These are phyloP conservation scores for Drosophila recens DNA, from an alignment of 2,888 invertebrate species.

Conservation along the genomic window DNA sequence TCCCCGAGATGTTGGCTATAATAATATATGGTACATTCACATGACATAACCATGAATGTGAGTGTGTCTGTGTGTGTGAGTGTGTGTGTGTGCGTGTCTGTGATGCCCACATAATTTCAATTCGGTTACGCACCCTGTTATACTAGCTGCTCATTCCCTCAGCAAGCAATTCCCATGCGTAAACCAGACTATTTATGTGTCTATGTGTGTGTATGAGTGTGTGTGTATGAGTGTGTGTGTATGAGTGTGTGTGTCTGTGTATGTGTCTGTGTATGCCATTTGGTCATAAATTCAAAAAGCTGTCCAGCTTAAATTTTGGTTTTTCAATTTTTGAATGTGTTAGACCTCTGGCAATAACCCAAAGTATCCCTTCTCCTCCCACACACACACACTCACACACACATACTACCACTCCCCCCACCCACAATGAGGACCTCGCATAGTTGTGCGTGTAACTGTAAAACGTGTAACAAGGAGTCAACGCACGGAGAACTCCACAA, in stretches of 20 bases:
- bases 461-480: slow-evolving; percentile 73
- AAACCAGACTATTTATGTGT: slow-evolving; percentile 58
- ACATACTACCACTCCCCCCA: neutral
- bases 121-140: slow-evolving; percentile 48
- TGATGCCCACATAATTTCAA: slow-evolving; percentile 49
- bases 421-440: slow-evolving; percentile 32
- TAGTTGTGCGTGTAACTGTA: slow-evolving; percentile 79
- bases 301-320: slow-evolving; percentile 79
- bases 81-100: slow-evolving; percentile 22
- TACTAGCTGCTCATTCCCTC: slow-evolving; percentile 36
- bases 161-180: slow-evolving; percentile 71
- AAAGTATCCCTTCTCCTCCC: neutral
- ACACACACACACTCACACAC: slow-evolving; percentile 1
- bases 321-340: slow-evolving; percentile 78
- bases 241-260: slow-evolving; percentile 27
- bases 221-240: slow-evolving; percentile 27
- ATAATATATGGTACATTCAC: slow-evolving; percentile 56
- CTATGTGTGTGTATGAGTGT: slow-evolving; percentile 15
- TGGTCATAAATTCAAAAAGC: slow-evolving; percentile 80
- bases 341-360: slow-evolving; percentile 49
- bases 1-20: slow-evolving; percentile 24
- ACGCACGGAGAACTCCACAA: slow-evolving; percentile 52
- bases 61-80: slow-evolving; percentile 14
- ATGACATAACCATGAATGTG: slow-evolving; percentile 37
- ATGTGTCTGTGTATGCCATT: slow-evolving; percentile 57